Conservation (phyloP, 2,888 invertebrate genomes). For the Pristionchus exspectatus region DNA sequence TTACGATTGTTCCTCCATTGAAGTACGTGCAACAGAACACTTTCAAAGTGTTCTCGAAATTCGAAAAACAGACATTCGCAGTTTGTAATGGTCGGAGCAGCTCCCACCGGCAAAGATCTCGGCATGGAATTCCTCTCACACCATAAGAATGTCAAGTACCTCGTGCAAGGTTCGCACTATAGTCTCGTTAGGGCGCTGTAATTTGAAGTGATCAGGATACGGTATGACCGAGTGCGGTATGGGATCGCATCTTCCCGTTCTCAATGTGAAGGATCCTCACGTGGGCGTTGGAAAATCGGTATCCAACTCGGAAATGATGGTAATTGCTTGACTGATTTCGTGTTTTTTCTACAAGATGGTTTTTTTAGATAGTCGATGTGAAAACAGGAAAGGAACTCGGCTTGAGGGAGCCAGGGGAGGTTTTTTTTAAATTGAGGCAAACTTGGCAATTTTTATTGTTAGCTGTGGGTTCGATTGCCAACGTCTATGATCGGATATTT, state of each 20-base stretch:
- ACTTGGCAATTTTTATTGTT: no score
- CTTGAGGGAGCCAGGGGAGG: background rate
- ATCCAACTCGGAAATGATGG: conserved; percentile 84
- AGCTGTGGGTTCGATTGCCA: conserved; percentile 88
- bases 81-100: conserved; percentile 67
- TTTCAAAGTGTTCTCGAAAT: no score
- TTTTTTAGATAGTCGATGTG: conserved; percentile 79
- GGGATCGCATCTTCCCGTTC: conserved; percentile 80
- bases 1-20: conserved; percentile 87
- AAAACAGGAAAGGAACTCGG: background rate
- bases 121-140: conserved; percentile 63
- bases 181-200: no score
- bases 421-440: background rate
- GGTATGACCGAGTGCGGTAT: conserved; percentile 88
- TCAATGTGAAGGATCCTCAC: conserved; percentile 81
- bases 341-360: conserved; percentile 80
- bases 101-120: conserved; percentile 70
- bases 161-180: conserved; percentile 75
- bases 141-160: conserved; percentile 55
- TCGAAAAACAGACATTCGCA: background rate
- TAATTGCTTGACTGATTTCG: conserved; percentile 57
- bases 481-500: conserved; percentile 89
- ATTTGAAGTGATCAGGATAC: conserved; percentile 82
- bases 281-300: conserved; percentile 85
- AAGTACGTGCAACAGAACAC: no score